Percentiles rank a stretch among this genome's conserved stretches.
Conservation (phyloP, 2,113 vertebrate species). For the Lepus europaeus region DNA sequence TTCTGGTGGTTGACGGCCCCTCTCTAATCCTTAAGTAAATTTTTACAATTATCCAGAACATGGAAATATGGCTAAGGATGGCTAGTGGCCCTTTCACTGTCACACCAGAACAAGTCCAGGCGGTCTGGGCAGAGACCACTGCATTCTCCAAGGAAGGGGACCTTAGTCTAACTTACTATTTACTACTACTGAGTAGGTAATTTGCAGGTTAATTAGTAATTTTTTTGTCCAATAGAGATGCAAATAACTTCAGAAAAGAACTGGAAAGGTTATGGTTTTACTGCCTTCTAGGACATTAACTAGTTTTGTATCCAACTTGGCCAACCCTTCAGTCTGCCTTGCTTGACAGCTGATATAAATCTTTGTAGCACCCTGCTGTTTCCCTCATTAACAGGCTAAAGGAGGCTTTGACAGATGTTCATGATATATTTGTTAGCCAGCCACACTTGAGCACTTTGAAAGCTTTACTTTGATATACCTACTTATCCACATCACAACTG, state of each 20-base stretch:
- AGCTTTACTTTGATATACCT: neutral
- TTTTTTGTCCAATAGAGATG: neutral
- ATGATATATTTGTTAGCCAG: neutral
- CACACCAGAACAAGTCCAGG: neutral
- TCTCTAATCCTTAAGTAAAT: neutral
- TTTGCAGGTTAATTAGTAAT: neutral
- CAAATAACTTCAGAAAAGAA: conserved; percentile 21
- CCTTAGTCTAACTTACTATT: neutral
- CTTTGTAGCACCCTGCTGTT: neutral
- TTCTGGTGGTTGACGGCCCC: neutral
- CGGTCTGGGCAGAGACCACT: neutral
- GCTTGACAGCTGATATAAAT: neutral
- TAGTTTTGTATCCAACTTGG: neutral
- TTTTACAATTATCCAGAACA: conserved; percentile 16
- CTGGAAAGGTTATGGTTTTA: neutral
- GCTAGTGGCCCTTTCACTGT: neutral
- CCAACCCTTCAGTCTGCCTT: neutral
- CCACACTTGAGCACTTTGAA: neutral
- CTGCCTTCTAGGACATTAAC: neutral
- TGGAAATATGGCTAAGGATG: neutral
- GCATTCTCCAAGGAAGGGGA: neutral
- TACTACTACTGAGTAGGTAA: neutral
- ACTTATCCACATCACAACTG: neutral
- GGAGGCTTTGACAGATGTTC: neutral
- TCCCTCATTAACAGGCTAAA: neutral